Base-by-base conservation (phyloP, 2,113 vertebrate species). In the Bostrychus sinensis region DNA sequence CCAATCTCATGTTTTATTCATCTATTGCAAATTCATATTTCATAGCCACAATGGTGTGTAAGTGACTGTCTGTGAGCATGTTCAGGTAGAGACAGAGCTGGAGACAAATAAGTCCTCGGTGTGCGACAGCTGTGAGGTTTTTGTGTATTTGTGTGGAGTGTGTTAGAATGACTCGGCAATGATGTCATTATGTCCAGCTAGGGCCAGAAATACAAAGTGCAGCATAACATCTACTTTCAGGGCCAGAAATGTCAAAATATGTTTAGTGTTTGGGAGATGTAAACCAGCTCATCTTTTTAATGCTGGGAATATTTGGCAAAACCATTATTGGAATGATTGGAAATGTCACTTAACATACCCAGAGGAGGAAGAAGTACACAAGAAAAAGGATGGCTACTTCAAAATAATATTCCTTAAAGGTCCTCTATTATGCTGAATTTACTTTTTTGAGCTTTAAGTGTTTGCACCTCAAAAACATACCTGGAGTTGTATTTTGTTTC, bases 1-100 rank as follows among this genome's bases (percentile, higher is more conserved):
- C 51, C 11, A 2, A 66, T 56, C 64, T 75, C 83, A 78, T 87
- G 70, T 86, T 84, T 83, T 78, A 89, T 82, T 86, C 66, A 86
- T 84, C 68, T 19, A 25, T 65, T 71, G 59, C 54, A 45, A 57
- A 81, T 82, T 56, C 53, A 73, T 84, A 80, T 82, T 88, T 87
- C 65, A 77, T 78, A 60, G 37, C 48, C 26, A 51, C 25, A 1
- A 10, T 42, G 39, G 42, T 65, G 57, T 67, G 57, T 22, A 48
- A 39, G 37, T 23, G 70, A 56, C 32, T 54, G 34, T 56, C 32
- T 19, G 39, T 38, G 46, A 46, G 58, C 46, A 62, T 43, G 50
- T 22, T 30, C 56, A 48, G 13, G 22, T 42, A 28, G 19, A 19
- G 45, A 45, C 32, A 16, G 48, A 59, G 69, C 53, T 42, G 19